Evolutionary conservation across 2,888 invertebrate species (phyloP), one percentile per base, ranked within the genome.

Genomic region (Anoncus sp.): DNA sequence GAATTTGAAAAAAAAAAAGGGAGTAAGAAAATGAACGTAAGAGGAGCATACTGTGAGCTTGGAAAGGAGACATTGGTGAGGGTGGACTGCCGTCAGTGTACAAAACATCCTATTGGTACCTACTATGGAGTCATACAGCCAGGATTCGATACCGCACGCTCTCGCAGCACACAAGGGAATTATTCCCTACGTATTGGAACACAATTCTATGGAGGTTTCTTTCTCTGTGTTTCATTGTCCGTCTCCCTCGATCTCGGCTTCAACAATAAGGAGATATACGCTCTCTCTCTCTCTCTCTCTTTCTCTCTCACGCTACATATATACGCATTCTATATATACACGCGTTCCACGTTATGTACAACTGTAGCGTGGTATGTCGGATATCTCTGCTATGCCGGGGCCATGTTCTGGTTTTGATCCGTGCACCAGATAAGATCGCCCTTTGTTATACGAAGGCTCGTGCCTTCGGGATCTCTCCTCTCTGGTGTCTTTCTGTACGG

Each of bases 361-460:
- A 79, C 65, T 66, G 31, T 40, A 63, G 63, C 85, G 81, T 83
- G 88, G 89, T 89, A 90, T 89, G 90, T 87, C 84, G 89, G 88
- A 88, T 89, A 89, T 90, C 89, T 88, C 82, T 84, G 88, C 88
- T 89, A 89, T 89, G 90, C 89, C 84, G 87, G 87, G 88, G 84
- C 88, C 88, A 88, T 90, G 89, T 90, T 90, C 88, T 89, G 89
- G 86, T 90, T 90, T 90, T 89, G 90, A 90, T 90, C 87, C 88
- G 89, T 89, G 86, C 83, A 85, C 87, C 85, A 87, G 90, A 89
- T 90, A 90, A 90, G 87, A 86, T 89, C 87, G 87, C 87, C 87
- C 90, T 90, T 90, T 90, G 90, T 90, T 89, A 81, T 75, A 86
- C 87, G 85, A 86, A 84, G 89, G 87, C 89, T 87, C 87, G 89